Conservation (phyloP, 2,888 invertebrate genomes). For the Seira ritae region DNA sequence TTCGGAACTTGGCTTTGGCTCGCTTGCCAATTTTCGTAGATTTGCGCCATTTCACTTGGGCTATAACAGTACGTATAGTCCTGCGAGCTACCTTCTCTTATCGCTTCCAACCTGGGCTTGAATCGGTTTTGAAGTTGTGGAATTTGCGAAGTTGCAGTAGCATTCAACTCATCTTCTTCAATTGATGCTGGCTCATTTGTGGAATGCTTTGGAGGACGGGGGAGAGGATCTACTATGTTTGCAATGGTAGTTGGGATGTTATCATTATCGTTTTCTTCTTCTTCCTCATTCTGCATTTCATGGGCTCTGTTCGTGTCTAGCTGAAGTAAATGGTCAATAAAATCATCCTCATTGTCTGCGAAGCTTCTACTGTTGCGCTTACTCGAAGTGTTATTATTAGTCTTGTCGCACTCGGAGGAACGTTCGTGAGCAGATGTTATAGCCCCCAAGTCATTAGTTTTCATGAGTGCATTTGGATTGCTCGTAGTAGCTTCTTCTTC, state of each 20-base stretch:
- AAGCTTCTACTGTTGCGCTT: conserved; percentile 34
- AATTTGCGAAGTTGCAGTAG: background rate
- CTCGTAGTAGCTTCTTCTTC: conserved; percentile 22
- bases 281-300: background rate
- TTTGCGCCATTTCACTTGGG: conserved; percentile 46
- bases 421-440: background rate
- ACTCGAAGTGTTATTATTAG: background rate
- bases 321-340: conserved; percentile 67
- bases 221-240: background rate
- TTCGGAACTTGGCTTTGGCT: background rate
- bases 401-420: too few relatives aligned
- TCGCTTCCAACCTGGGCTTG: conserved; percentile 64
- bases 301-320: conserved; percentile 19
- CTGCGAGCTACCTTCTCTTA: conserved; percentile 70
- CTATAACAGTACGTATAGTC: conserved; percentile 63
- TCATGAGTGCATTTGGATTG: conserved; percentile 6
- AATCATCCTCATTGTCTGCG: conserved; percentile 69
- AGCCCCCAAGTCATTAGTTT: conserved; percentile 32
- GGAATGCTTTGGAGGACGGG: background rate
- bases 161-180: background rate
- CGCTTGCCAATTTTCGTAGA: conserved; percentile 71
- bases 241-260: conserved; percentile 22
- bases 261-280: background rate
- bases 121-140: conserved; percentile 57
- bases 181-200: background rate